Evolutionary conservation across 2,797 vertebrate species (phyloP), one percentile per base, ranked within the genome.

Genomic region (Urophycis tenuis): DNA sequence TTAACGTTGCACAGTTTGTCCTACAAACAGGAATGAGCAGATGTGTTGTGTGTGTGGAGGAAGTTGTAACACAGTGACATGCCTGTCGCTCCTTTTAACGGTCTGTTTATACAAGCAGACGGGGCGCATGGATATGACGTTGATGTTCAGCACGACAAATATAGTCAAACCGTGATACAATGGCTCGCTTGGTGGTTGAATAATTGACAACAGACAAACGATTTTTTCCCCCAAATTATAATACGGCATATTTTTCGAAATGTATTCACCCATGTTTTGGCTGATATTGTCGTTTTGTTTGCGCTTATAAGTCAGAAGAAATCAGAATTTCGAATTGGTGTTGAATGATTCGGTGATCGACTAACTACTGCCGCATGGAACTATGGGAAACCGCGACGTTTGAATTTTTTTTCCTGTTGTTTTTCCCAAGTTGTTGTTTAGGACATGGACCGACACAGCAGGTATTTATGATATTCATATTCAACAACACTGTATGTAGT

Each of bases 331-430:
- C 32, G 7, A 2, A 15, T 25, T 33, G n/a, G 17, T 0, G 39
- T 53, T 75, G 39, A 71, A 74, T 71, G 31, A 22, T 30, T 75
- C 72, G 3, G 35, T 17, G 67, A 22, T 82, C 11, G 75, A 60
- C 69, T 84, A 71, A 17, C 49, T 60, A 64, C 74, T 74, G 73
- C 8, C 14, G 32, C 25, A 53, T 36, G 78, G 87, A 76, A 78
- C 41, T 67, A 74, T 81, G 82, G 88, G 82, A 88, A 77, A 81
- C 85, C 86, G 89, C 85, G 83, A 78, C 78, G 79, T 90, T 89
- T 83, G 87, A 90, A 89, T 84, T 35, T n/a, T 64, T 64, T 36
- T 78, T 73, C 80, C 78, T 60, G 53, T 45, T 71, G 64, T 19
- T 76, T 72, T 15, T 31, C 30, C 69, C 70, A 32, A 1, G 70